phyloP scores from a whole-genome alignment of 2,888 invertebrate species.

The Rosalia funebris region DNA sequence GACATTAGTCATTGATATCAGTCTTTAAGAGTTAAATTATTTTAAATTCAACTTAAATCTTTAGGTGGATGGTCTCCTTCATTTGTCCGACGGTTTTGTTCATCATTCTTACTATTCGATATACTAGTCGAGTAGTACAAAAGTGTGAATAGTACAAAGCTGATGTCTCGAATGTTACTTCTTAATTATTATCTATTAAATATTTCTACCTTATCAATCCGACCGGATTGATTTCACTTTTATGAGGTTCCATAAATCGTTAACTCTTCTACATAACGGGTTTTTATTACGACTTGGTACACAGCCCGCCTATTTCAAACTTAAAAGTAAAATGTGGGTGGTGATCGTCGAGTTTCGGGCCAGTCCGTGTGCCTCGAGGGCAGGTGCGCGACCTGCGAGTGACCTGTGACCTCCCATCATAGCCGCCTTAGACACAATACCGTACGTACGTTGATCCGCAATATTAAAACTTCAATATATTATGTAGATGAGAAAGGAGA shows the following conservation, averaged over 20 bases:
- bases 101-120: too few relatives aligned
- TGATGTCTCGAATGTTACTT: too few relatives aligned
- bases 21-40: too few relatives aligned
- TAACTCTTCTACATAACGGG: not conserved
- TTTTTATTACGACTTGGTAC: conserved; percentile 6
- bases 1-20: too few relatives aligned
- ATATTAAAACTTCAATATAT: conserved; percentile 37
- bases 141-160: too few relatives aligned
- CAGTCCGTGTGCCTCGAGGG: conserved; percentile 49
- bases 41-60: too few relatives aligned
- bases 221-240: not conserved
- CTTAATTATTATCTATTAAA: too few relatives aligned
- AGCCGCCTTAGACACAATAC: conserved; percentile 44
- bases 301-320: conserved; percentile 10
- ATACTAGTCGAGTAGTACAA: too few relatives aligned
- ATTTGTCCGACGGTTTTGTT: too few relatives aligned
- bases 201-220: not conserved
- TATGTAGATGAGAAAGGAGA: conserved; percentile 35
- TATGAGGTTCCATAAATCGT: not conserved
- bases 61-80: too few relatives aligned
- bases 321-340: conserved; percentile 43
- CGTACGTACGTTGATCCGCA: conserved; percentile 39
- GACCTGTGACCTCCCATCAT: conserved; percentile 52
- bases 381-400: conserved; percentile 54
- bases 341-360: conserved; percentile 48